These are phyloP conservation scores for Erebia epiphron DNA, from an alignment of 2,888 invertebrate genomes.

Conservation along the genomic window DNA sequence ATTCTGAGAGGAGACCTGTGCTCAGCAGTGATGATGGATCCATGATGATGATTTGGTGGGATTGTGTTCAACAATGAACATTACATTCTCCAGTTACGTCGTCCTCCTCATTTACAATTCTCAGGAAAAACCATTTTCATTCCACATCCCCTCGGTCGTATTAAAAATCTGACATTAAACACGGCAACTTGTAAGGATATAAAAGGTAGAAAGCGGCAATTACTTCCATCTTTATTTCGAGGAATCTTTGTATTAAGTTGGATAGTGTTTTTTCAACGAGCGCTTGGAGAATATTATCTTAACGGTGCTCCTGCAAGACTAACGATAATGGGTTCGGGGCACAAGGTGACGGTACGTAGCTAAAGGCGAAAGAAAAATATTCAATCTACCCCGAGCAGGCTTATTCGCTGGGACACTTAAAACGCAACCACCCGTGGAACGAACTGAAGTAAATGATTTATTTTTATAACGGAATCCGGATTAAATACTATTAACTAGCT, in stretches of 20 bases:
- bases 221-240: conserved; percentile 36
- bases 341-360: conserved; percentile 60
- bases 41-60: too few species aligned
- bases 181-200: conserved; percentile 16
- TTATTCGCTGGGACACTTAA: not conserved
- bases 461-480: not conserved
- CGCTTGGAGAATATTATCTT: conserved; percentile 67
- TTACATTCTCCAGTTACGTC: not conserved
- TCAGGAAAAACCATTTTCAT: not conserved
- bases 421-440: conserved; percentile 7
- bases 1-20: too few species aligned
- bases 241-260: conserved; percentile 42
- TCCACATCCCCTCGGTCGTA: not conserved
- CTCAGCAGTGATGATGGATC: too few species aligned
- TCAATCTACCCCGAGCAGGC: conserved; percentile 52
- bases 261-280: conserved; percentile 67
- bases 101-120: not conserved
- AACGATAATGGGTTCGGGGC: conserved; percentile 73
- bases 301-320: conserved; percentile 65
- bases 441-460: not conserved
- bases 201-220: conserved; percentile 32
- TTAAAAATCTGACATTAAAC: conserved; percentile 11
- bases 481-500: too few species aligned
- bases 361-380: conserved; percentile 61
- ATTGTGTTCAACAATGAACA: not conserved